Evolutionary conservation across 2,797 vertebrate genomes (phyloP).

Genomic region (Glossophaga mutica): DNA sequence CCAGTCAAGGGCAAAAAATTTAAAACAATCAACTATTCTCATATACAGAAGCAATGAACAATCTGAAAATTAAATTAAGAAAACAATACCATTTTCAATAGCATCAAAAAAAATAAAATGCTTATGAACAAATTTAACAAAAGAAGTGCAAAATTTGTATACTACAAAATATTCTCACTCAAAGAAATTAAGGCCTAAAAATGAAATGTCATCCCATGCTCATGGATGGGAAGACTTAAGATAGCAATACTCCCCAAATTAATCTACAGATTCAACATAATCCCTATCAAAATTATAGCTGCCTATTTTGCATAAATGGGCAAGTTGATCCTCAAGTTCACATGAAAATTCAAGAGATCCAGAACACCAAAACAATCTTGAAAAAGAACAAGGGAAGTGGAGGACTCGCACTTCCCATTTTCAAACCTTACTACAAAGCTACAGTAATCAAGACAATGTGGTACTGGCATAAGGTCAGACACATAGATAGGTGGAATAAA

Average conservation of each 20-base stretch:
- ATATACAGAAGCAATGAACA: background rate
- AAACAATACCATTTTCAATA: no score
- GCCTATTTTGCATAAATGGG: constrained; percentile 7
- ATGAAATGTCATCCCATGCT: background rate
- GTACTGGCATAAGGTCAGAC: background rate
- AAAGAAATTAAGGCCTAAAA: constrained; percentile 10
- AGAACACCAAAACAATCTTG: background rate
- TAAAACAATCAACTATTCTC: background rate
- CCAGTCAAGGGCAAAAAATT: no score
- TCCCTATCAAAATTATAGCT: constrained; percentile 3
- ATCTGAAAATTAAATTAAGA: constrained; percentile 3
- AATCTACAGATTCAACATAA: background rate
- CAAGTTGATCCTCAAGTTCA: background rate
- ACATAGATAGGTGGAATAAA: background rate
- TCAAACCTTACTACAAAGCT: constrained; percentile 26
- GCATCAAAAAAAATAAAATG: background rate
- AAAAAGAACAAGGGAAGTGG: background rate
- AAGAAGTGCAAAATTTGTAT: background rate
- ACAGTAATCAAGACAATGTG: background rate
- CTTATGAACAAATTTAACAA: constrained; percentile 23
- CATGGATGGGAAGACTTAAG: background rate
- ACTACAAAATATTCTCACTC: background rate
- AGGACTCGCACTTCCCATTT: background rate
- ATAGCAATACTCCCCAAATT: background rate
- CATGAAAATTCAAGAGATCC: background rate